Conservation (phyloP, 2,113 vertebrate genomes). For the Oostethus manadensis region DNA sequence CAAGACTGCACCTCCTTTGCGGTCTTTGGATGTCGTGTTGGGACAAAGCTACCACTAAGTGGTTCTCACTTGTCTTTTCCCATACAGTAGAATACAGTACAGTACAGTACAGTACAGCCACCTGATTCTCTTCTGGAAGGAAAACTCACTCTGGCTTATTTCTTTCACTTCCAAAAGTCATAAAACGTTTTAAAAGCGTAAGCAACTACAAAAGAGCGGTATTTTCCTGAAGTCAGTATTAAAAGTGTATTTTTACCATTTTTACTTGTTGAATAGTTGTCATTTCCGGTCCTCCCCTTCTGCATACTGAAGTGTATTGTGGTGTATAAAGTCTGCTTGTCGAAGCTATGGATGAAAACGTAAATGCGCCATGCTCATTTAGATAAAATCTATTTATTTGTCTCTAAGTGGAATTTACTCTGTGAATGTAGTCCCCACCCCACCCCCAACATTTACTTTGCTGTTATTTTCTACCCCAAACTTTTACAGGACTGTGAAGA, state of each 20-base stretch:
- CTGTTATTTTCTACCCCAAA: slow-evolving; percentile 26
- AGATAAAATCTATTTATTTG: slow-evolving; percentile 61
- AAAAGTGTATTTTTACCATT: slow-evolving; percentile 65
- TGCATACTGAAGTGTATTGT: slow-evolving; percentile 26
- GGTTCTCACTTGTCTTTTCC: slow-evolving; percentile 35
- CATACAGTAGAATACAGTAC: slow-evolving; percentile 21
- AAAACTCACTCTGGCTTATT: slow-evolving; percentile 36
- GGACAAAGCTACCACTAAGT: slow-evolving; percentile 63
- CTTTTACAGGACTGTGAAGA: neutral
- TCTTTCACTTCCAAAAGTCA: slow-evolving; percentile 14
- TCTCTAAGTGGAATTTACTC: slow-evolving; percentile 43
- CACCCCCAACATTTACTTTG: neutral
- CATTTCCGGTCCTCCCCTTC: slow-evolving; percentile 28
- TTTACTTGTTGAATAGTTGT: slow-evolving; percentile 54
- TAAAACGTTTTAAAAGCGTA: slow-evolving; percentile 16
- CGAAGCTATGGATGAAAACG: neutral
- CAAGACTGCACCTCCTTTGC: slow-evolving; percentile 45
- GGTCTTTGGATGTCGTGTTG: slow-evolving; percentile 49
- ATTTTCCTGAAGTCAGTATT: slow-evolving; percentile 70
- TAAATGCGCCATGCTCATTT: slow-evolving; percentile 6
- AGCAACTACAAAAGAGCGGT: slow-evolving; percentile 17
- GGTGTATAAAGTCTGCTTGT: slow-evolving; percentile 35
- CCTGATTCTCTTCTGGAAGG: slow-evolving; percentile 65
- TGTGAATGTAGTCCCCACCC: slow-evolving; percentile 51
- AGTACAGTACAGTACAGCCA: slow-evolving; percentile 47